Conservation (phyloP, 1,140 invertebrate species). For the Parapsyche elsis region DNA sequence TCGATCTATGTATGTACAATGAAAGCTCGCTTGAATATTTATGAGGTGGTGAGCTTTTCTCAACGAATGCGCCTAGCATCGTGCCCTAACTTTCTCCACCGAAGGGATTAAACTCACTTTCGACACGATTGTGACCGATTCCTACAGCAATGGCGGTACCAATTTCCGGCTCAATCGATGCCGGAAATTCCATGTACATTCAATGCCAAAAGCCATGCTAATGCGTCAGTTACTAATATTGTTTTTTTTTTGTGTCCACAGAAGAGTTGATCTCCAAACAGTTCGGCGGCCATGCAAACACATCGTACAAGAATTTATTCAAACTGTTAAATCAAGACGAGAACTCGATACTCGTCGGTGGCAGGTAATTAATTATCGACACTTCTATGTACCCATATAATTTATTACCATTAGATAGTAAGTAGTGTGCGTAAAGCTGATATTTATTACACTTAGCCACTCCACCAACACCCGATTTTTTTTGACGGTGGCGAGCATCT, state of each 20-base stretch:
- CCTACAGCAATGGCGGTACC: neutral
- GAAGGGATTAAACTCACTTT: neutral
- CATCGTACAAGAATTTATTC: conserved; percentile 64
- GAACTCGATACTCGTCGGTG: conserved; percentile 65
- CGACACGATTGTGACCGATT: conserved; percentile 4
- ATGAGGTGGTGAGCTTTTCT: too few species aligned
- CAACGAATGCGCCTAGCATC: neutral
- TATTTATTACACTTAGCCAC: too few species aligned
- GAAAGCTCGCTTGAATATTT: too few species aligned
- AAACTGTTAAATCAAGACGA: conserved; percentile 66
- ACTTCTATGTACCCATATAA: neutral
- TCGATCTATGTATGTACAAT: too few species aligned
- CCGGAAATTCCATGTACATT: conserved; percentile 13
- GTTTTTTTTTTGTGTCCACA: conserved; percentile 62
- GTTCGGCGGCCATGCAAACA: conserved; percentile 62
- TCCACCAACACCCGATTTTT: neutral
- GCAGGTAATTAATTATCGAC: conserved; percentile 59
- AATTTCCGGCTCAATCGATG: neutral
- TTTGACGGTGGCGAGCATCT: too few species aligned
- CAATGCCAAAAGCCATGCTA: neutral
- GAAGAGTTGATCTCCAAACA: conserved; percentile 60
- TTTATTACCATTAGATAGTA: too few species aligned
- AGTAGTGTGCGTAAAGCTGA: too few species aligned
- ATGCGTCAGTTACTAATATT: conserved; percentile 11
- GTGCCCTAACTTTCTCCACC: neutral